Evolutionary conservation across 53 echinoderm and acorn worm genomes (phyloP).

Genomic region (Arbacia lixula): DNA sequence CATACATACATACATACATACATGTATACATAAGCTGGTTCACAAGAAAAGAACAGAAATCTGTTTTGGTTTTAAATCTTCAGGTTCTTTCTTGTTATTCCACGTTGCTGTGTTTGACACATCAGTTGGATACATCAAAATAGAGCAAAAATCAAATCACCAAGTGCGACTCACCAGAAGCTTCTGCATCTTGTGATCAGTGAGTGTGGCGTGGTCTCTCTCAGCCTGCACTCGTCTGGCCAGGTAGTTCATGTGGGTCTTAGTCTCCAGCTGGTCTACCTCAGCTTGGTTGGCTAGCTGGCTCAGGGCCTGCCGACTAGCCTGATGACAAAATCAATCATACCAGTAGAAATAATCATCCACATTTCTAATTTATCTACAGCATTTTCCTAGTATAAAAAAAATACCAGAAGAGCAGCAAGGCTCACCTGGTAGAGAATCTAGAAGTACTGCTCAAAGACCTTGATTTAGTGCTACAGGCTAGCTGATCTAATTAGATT

Average conservation of each 20-base stretch:
- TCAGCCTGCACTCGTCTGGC: constrained; percentile 77
- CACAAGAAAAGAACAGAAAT: neutral
- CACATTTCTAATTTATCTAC: neutral
- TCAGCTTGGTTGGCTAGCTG: constrained; percentile 76
- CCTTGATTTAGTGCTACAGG: too few relatives aligned
- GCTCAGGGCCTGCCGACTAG: constrained; percentile 76
- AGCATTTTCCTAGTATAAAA: too few relatives aligned
- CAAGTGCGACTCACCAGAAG: constrained; percentile 67
- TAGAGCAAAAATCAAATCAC: neutral
- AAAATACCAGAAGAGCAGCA: too few relatives aligned
- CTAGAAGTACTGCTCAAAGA: too few relatives aligned
- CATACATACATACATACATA: too few relatives aligned
- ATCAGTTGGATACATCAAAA: neutral
- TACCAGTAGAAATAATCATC: neutral
- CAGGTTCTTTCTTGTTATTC: neutral
- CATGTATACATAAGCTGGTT: too few relatives aligned
- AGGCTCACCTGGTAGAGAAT: too few relatives aligned
- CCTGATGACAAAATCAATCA: too few relatives aligned
- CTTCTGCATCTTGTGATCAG: constrained; percentile 76
- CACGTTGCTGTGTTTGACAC: neutral
- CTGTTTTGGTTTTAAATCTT: neutral
- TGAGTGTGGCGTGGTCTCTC: constrained; percentile 70
- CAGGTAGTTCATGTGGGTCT: constrained; percentile 71
- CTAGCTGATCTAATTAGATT: too few relatives aligned
- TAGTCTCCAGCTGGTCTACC: constrained; percentile 61